These are phyloP conservation scores for Schizotus pectinicornis DNA, from an alignment of 2,888 invertebrate genomes.

Conservation along the genomic window DNA sequence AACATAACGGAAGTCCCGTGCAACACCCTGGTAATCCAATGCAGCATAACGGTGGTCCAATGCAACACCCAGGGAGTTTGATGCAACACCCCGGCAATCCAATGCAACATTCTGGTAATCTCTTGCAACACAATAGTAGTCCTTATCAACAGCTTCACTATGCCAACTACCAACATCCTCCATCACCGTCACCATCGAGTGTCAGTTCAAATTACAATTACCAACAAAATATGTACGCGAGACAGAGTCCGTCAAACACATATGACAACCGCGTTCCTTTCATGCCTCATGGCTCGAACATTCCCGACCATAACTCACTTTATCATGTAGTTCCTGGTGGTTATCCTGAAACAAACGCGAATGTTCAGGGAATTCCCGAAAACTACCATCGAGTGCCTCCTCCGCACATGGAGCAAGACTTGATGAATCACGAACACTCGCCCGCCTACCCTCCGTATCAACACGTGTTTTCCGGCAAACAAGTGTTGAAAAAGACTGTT, in stretches of 20 bases:
- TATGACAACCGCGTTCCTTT: slow-evolving; percentile 1
- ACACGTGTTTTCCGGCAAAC: slow-evolving; percentile 67
- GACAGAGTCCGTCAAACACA: background rate
- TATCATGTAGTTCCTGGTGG: slow-evolving; percentile 48
- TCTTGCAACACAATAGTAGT: background rate
- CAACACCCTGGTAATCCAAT: background rate
- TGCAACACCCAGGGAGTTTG: background rate
- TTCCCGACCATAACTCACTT: slow-evolving; percentile 29
- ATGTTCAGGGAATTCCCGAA: slow-evolving; percentile 1
- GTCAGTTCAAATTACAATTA: slow-evolving; percentile 42
- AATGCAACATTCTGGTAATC: slow-evolving; percentile 10
- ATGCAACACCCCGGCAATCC: background rate
- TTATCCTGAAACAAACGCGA: slow-evolving; percentile 30
- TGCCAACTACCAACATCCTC: slow-evolving; percentile 49
- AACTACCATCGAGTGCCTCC: background rate
- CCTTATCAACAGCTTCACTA: slow-evolving; percentile 24
- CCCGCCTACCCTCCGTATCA: slow-evolving; percentile 43
- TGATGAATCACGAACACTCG: slow-evolving; percentile 28
- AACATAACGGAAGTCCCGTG: background rate
- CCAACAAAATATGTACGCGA: slow-evolving; percentile 35
- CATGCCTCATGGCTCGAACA: slow-evolving; percentile 3
- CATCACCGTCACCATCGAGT: slow-evolving; percentile 50
- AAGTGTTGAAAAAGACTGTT: slow-evolving; percentile 69
- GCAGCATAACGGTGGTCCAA: slow-evolving; percentile 26
- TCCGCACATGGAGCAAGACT: slow-evolving; percentile 1